phyloP scores from a whole-genome alignment of 1,140 invertebrate genomes.

The Saccostrea glomerata region DNA sequence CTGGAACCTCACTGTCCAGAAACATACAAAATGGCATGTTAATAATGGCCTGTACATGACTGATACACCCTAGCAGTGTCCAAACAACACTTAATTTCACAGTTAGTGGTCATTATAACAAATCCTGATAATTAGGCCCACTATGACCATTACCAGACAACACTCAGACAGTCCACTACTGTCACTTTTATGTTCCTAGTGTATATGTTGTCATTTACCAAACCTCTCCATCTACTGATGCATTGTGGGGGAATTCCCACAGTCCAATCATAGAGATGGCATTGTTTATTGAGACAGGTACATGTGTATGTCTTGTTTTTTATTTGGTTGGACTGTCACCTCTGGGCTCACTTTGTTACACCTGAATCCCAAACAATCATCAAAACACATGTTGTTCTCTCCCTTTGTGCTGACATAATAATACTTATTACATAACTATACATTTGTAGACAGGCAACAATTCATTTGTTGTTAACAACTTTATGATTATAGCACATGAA shows the following conservation, averaged over 20 bases:
- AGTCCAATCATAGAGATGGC: neutral
- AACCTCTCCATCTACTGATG: neutral
- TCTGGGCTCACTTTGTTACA: neutral
- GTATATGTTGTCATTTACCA: neutral
- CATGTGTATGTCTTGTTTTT: slow-evolving; percentile 25
- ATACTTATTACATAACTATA: slow-evolving; percentile 1
- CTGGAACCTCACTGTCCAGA: no score
- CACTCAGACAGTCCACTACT: neutral
- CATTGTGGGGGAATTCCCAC: slow-evolving; percentile 26
- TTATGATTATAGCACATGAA: no score
- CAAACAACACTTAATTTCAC: neutral
- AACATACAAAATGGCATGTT: neutral
- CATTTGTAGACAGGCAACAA: slow-evolving; percentile 27
- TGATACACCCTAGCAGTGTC: neutral
- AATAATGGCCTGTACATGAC: neutral
- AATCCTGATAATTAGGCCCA: neutral
- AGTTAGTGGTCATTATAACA: neutral
- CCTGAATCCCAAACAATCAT: slow-evolving; percentile 18
- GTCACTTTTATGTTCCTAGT: slow-evolving; percentile 9
- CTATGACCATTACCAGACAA: slow-evolving; percentile 3
- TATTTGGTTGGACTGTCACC: slow-evolving; percentile 19
- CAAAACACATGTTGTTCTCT: slow-evolving; percentile 32
- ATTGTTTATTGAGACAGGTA: slow-evolving; percentile 14
- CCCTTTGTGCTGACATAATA: slow-evolving; percentile 22
- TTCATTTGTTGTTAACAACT: neutral